Percentiles rank a stretch among this genome's conserved stretches.
phyloP scores from a whole-genome alignment of 2,888 invertebrate species.

The Leptopilina syphax region DNA sequence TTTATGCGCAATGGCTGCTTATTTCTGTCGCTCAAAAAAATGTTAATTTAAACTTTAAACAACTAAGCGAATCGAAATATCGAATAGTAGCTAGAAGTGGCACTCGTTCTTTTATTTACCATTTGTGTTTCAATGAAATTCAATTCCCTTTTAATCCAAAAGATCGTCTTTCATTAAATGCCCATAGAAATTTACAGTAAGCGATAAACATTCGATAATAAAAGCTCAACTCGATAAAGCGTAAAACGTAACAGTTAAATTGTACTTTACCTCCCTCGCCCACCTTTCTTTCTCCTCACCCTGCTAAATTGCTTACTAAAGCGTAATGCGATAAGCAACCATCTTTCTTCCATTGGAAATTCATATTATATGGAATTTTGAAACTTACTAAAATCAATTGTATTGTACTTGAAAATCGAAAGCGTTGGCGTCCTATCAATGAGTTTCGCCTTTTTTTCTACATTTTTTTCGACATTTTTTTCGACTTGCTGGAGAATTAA shows the following conservation, averaged over 20 bases:
- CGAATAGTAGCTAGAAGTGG: background rate
- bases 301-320: constrained; percentile 9
- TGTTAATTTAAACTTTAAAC: constrained; percentile 11
- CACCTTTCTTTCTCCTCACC: too few species aligned
- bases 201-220: constrained; percentile 27
- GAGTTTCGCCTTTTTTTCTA: constrained; percentile 52
- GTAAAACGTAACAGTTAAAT: constrained; percentile 33
- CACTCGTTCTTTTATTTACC: background rate
- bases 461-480: too few species aligned
- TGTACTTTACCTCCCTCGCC: background rate
- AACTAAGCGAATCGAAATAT: background rate
- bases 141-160: constrained; percentile 2
- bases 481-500: constrained; percentile 53
- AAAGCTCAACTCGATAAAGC: constrained; percentile 32
- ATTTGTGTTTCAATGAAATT: background rate
- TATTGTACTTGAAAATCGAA: constrained; percentile 11
- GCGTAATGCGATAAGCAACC: constrained; percentile 32
- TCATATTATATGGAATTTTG: constrained; percentile 32
- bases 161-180: constrained; percentile 19
- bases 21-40: background rate
- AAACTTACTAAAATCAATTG: constrained; percentile 1
- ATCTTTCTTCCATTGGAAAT: constrained; percentile 18
- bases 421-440: constrained; percentile 61
- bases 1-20: too few species aligned
- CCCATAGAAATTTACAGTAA: constrained; percentile 22